These are phyloP conservation scores for Allophyes oxyacanthae DNA, from an alignment of 2,888 invertebrate genomes.

Conservation along the genomic window DNA sequence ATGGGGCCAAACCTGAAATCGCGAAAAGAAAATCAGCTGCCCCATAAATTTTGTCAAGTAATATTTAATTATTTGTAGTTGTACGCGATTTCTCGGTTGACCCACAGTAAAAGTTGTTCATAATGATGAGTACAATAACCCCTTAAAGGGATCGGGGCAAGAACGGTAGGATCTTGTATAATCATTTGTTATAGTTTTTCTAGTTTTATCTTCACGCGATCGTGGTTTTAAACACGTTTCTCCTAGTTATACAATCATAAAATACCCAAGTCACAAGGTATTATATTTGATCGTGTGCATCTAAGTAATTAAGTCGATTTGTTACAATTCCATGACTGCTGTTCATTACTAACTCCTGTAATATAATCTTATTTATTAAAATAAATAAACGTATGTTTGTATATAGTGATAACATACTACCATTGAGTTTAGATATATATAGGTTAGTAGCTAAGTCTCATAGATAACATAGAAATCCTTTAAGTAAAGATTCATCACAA, in stretches of 20 bases:
- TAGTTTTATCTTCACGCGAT: conserved; percentile 41
- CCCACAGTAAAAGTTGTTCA: too few species aligned
- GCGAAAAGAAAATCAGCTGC: too few species aligned
- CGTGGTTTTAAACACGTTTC: conserved; percentile 42
- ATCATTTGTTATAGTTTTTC: conserved; percentile 30
- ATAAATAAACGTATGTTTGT: conserved; percentile 52
- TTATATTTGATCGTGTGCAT: conserved; percentile 42
- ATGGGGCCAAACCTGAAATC: too few species aligned
- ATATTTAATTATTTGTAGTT: too few species aligned
- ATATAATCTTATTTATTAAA: conserved; percentile 59
- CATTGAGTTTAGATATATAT: conserved; percentile 53
- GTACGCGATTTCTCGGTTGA: too few species aligned
- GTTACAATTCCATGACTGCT: conserved; percentile 35
- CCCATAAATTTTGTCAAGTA: too few species aligned
- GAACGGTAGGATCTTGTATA: neutral
- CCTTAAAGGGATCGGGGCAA: too few species aligned
- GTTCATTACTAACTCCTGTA: conserved; percentile 47
- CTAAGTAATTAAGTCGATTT: conserved; percentile 39
- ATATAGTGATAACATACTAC: conserved; percentile 62
- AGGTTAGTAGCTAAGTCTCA: conserved; percentile 61
- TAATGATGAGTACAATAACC: too few species aligned
- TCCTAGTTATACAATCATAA: conserved; percentile 38
- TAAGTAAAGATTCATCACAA: conserved; percentile 49
- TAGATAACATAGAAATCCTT: conserved; percentile 69
- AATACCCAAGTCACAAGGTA: conserved; percentile 24